Base-by-base conservation (phyloP, 2,888 invertebrate genomes). In the Nycteola revayana region DNA sequence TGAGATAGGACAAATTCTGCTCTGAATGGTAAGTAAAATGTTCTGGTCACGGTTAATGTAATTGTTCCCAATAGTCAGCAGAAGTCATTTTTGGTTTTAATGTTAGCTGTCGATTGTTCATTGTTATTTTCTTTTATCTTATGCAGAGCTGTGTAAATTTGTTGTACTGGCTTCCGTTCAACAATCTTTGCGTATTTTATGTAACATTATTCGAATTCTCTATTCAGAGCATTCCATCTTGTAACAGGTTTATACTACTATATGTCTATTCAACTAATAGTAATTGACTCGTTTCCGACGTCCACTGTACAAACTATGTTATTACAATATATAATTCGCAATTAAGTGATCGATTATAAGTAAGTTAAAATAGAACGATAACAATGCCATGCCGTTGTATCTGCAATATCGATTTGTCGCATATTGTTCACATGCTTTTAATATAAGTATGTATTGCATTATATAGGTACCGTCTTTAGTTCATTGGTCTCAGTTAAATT, bases 121-220 rank as follows among this genome's bases (percentile, higher is more conserved):
- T 74, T 74, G 67, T 71, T 61, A 63, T 42, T 36, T 23, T 11
- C 49, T 44, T 50, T 42, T 49, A 59, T 60, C 60, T 71, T 68
- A 66, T 51, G 71, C 66, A 54, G 75, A 60, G 73, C 55, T 59
- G 56, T 65, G 63, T 64, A 64, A 67, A 69, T 66, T 65, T 46
- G 30, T 52, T 49, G 49, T 44, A 43, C 9, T 50, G 50, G 75
- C 81, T 81, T 79, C 81, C 70, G 79, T 76, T 71, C 45, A 41
- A 38, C 54, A 46, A 54, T 49, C 51, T 69, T 57, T 55, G 51
- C 65, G 57, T 49, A 42, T 50, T 58, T 9, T 46, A 52, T 56
- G 24, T 20, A n/a, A 10, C 35, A 42, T 53, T 43, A 43, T 46
- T 48, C 43, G 37, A 49, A 40, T 53, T 45, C 30, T 36, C 49